Base-by-base conservation (phyloP, 2,888 invertebrate species). In the Epinotia bilunana region DNA sequence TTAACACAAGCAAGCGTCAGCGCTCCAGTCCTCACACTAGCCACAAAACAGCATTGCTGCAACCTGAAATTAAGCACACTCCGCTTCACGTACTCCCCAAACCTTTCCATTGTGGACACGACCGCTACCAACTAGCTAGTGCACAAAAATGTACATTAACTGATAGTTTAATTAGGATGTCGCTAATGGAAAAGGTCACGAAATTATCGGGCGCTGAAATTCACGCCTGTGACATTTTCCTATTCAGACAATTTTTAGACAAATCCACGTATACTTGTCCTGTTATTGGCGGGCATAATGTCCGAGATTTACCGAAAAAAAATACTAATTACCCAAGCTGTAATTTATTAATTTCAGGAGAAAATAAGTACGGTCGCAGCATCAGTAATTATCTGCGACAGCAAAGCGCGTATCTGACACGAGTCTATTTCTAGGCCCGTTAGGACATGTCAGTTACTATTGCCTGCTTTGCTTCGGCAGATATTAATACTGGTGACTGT, bases 1-100 rank as follows among this genome's bases (percentile, higher is more conserved):
- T 90, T 91, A 13, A 88, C 82, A 79, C 88, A 91, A 62, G 85
- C 90, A 12, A 82, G 83, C 16, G 87, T 71, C 28, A 89, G 79
- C 53, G 91, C 79, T 0, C 91, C 92, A 11, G 86, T 79, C 58
- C 86, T 81, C 16, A 91, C 82, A 2, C 91, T 90, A 0, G 85
- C 85, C 7, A 88, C 58, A 78, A 87, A 91, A 74, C 90, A 91
- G 46, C 91, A 91, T 46, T 80, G 82, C n/a, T 88, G 84, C 72
- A 91, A 79, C 74, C 88, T 88, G 63, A 69, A 69, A 28, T 60
- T 72, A 55, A 63, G 39, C 55, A 63, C 71, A 72, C 62, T 72
- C 23, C 55, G 63, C 55, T 72, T 63, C 43, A 63, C 71, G 16
- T 18, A 72, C 5, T 62, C 63, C 7, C 71, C 62, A 9, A 62